These are phyloP conservation scores for Agapornis canus DNA, from an alignment of 2,797 vertebrate species.

Conservation along the genomic window DNA sequence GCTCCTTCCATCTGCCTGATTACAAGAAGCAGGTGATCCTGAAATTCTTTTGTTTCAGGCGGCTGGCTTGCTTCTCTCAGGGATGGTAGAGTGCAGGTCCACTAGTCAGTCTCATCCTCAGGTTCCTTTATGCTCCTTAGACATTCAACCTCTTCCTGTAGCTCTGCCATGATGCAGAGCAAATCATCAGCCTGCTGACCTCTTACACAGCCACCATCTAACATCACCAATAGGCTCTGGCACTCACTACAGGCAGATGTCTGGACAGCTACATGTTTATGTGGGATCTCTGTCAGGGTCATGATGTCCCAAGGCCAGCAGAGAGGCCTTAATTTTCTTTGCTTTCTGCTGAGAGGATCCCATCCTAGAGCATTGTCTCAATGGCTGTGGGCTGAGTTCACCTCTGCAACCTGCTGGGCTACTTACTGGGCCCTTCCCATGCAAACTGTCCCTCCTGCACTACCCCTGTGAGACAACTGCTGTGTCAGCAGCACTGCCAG, in stretches of 20 bases:
- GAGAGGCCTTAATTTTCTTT: background rate
- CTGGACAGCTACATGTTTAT: background rate
- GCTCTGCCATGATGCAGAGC: background rate
- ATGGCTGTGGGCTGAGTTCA: background rate
- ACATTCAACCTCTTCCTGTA: background rate
- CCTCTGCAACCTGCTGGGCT: background rate
- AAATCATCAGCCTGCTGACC: background rate
- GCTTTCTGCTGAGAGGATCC: background rate
- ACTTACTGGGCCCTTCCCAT: background rate
- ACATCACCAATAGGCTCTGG: background rate
- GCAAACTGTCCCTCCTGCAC: background rate
- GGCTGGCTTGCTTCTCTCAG: background rate
- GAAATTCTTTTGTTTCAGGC: background rate
- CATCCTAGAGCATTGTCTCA: background rate
- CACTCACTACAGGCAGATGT: background rate
- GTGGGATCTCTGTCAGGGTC: background rate
- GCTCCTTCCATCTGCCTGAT: background rate
- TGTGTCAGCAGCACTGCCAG: background rate
- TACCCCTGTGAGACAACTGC: background rate
- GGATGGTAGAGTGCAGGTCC: background rate
- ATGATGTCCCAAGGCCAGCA: background rate
- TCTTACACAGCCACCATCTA: background rate
- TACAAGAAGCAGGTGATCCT: background rate
- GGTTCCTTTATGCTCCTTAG: background rate
- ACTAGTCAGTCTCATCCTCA: background rate